These are phyloP conservation scores for Solea senegalensis DNA, from an alignment of 2,113 vertebrate genomes.

Conservation along the genomic window DNA sequence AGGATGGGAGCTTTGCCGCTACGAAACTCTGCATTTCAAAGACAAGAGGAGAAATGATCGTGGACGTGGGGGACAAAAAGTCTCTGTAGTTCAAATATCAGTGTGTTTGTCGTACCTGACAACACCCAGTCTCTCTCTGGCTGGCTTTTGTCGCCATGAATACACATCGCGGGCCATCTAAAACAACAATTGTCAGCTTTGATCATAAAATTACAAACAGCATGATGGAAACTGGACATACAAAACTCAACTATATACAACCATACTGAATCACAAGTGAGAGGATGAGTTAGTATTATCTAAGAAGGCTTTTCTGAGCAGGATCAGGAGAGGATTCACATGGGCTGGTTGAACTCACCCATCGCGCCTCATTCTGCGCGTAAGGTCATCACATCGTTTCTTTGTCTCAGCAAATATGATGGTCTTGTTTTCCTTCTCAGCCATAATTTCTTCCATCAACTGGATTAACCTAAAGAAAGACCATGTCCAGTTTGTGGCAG, in stretches of 20 bases:
- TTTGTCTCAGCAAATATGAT: conserved; percentile 98
- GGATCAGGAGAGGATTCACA: background rate
- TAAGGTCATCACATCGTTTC: conserved; percentile 95
- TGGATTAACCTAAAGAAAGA: conserved; percentile 85
- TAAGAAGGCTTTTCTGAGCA: background rate
- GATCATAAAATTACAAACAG: background rate
- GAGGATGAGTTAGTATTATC: background rate
- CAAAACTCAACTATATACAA: background rate
- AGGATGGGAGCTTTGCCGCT: conserved; percentile 97
- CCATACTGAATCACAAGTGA: background rate
- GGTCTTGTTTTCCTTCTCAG: conserved; percentile 98
- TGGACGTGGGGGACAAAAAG: background rate
- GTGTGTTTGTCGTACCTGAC: conserved; percentile 80
- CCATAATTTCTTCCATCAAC: conserved; percentile 98
- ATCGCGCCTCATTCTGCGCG: conserved; percentile 94
- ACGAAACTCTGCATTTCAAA: conserved; percentile 89
- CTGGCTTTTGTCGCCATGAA: conserved; percentile 97
- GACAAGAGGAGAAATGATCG: background rate
- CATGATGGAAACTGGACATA: background rate
- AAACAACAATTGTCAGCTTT: background rate
- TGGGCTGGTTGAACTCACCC: conserved; percentile 79
- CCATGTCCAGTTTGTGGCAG: background rate
- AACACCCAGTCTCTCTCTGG: conserved; percentile 98
- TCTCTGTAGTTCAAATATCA: conserved; percentile 39
- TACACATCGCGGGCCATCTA: conserved; percentile 96